A percentile compares a stretch with the other conserved stretches of the same genome.
Conservation (phyloP, 2,113 vertebrate species). For the Nannospalax galili region DNA sequence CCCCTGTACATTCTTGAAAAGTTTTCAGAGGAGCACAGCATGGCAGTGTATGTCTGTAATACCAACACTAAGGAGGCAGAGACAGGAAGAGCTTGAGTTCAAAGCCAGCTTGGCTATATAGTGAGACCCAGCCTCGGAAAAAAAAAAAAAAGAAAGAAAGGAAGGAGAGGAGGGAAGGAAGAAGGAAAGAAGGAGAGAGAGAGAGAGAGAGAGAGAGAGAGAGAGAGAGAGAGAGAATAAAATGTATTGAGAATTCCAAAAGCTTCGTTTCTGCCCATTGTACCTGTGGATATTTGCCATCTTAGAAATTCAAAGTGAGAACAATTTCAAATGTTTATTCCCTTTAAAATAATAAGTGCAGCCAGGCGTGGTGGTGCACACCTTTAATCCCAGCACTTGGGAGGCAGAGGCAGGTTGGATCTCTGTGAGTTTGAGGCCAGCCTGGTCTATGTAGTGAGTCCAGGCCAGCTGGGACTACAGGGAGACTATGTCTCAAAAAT, state of each 20-base stretch:
- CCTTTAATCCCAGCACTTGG: too few species aligned
- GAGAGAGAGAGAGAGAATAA: not conserved
- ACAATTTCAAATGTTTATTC: not conserved
- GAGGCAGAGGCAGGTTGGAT: too few species aligned
- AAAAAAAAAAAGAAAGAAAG: not conserved
- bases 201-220: not conserved
- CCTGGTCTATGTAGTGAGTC: too few species aligned
- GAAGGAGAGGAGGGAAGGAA: too few species aligned
- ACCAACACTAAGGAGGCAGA: not conserved
- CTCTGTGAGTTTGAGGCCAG: too few species aligned
- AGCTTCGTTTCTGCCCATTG: not conserved
- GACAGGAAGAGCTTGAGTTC: not conserved
- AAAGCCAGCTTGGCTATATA: not conserved
- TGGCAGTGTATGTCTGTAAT: not conserved
- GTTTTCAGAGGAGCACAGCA: not conserved
- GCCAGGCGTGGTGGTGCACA: too few species aligned
- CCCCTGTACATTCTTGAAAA: not conserved
- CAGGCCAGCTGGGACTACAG: too few species aligned
- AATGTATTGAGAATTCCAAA: not conserved
- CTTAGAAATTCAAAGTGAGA: slow-evolving; percentile 32
- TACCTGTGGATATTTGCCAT: not conserved
- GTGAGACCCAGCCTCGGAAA: not conserved
- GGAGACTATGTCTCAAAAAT: too few species aligned
- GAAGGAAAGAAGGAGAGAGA: not conserved
- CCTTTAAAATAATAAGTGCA: not conserved